A percentile compares a stretch with the other conserved stretches of the same genome.
phyloP scores from a whole-genome alignment of 1,140 invertebrate genomes.

The Sinonovacula constricta region DNA sequence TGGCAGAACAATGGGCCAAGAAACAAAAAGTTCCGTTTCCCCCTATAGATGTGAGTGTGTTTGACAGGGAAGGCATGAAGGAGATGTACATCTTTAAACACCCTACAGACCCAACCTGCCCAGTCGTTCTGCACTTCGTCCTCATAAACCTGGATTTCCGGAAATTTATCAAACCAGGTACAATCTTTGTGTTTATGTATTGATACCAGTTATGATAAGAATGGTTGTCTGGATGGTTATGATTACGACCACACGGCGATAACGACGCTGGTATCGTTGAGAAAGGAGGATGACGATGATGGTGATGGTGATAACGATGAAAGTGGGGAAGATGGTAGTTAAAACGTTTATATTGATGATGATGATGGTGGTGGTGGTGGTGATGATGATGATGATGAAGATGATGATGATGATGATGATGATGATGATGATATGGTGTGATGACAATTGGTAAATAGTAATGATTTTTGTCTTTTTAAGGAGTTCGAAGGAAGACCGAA shows the following conservation, averaged over 20 bases:
- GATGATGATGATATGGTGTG: neutral
- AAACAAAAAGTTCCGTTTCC: neutral
- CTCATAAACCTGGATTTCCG: neutral
- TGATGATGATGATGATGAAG: neutral
- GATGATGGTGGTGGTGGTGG: neutral
- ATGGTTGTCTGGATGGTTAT: too few species aligned
- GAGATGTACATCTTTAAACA: neutral
- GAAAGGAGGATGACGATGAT: neutral
- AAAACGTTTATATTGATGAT: neutral
- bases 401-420: neutral
- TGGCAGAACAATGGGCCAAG: neutral
- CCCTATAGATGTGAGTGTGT: neutral
- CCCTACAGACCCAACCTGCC: neutral
- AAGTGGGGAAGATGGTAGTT: neutral
- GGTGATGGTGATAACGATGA: neutral
- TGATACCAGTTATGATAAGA: too few species aligned
- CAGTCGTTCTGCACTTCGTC: neutral
- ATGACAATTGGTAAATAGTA: neutral
- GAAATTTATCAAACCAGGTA: neutral
- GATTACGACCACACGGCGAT: too few species aligned
- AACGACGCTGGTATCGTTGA: too few species aligned
- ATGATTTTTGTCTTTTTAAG: conserved; percentile 31
- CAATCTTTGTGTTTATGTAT: too few species aligned
- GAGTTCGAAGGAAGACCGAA: conserved; percentile 73
- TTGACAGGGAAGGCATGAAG: neutral